Evolutionary conservation across 2,888 invertebrate species (phyloP).

Genomic region (Pinctada fucata): DNA sequence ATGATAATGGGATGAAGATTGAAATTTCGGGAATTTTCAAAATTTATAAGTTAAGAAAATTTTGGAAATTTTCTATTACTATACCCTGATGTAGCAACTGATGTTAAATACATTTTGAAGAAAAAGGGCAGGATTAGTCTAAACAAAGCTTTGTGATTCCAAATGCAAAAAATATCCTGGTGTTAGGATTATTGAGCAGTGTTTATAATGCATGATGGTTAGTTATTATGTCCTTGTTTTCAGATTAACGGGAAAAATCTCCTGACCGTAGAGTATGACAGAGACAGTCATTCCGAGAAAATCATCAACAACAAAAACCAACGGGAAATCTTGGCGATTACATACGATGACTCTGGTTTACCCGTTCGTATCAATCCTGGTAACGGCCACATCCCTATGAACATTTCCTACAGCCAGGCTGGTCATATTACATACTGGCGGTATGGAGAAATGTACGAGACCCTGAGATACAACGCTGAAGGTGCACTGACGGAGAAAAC

Average conservation of each 20-base stretch:
- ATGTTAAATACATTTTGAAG: too few species aligned
- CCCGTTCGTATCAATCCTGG: slow-evolving; percentile 81
- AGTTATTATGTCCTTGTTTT: slow-evolving; percentile 12
- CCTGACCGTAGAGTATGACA: slow-evolving; percentile 93
- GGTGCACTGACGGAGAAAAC: slow-evolving; percentile 92
- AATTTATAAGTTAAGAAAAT: too few species aligned
- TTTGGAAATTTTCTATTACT: too few species aligned
- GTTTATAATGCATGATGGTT: too few species aligned
- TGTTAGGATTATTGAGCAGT: too few species aligned
- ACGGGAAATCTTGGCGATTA: slow-evolving; percentile 89
- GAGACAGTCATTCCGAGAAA: slow-evolving; percentile 91
- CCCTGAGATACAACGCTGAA: slow-evolving; percentile 89
- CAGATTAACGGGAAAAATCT: slow-evolving; percentile 95
- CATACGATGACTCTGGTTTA: slow-evolving; percentile 92
- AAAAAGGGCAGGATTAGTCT: too few species aligned
- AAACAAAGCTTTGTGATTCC: too few species aligned
- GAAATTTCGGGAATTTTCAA: too few species aligned
- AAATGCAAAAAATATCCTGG: too few species aligned
- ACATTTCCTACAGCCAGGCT: slow-evolving; percentile 91
- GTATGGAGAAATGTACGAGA: slow-evolving; percentile 93
- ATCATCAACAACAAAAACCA: slow-evolving; percentile 92
- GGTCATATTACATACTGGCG: slow-evolving; percentile 94
- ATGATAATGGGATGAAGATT: too few species aligned
- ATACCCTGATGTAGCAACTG: too few species aligned
- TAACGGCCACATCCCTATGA: slow-evolving; percentile 79